Evolutionary conservation across 2,888 invertebrate species (phyloP), one percentile per base, ranked within the genome.

Genomic region (Stenotaenia linearis): DNA sequence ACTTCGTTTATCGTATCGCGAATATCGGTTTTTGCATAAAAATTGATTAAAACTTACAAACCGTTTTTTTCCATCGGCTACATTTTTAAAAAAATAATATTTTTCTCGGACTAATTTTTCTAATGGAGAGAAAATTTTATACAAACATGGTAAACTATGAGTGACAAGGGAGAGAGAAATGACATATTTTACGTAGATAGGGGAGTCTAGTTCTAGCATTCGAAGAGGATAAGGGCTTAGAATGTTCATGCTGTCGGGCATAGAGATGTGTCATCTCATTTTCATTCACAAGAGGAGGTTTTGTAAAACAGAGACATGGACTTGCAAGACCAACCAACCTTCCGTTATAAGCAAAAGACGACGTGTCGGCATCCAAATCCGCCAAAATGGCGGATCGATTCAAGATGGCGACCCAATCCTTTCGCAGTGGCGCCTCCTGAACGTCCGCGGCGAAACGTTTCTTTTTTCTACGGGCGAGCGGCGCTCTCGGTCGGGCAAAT

Each of bases 391-490:
- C 79, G 79, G 69, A 69, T 28, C 69, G 69, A 69, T 28, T 69
- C 69, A 69, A 69, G 69, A 69, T 69, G 69, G 79, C 78, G 77
- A 32, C 78, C 37, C 80, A 79, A 79, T 80, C 80, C 80, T 80
- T 80, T 80, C 74, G 79, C 79, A 79, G 80, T 80, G 80, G 80
- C 80, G 79, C 80, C 80, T 80, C 80, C 80, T 80, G 69, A 80
- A 74, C 77, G 79, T 40, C 45, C 32, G 79, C 76, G 28, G 45
- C 28, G 77, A 74, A 79, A 79, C 79, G 76, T 75, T 78, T 78
- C 80, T 77, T 77, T 80, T 80, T 80, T 78, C 77, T 12, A 76
- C 79, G 25, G 23, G 76, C 50, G 50, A 23, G 76, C 76, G 76
- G 37, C 76, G 76, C 76, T 69, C 69, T 69, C 28, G 69, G 25